phyloP scores from a whole-genome alignment of 2,113 vertebrate genomes.

The Pavo muticus region DNA sequence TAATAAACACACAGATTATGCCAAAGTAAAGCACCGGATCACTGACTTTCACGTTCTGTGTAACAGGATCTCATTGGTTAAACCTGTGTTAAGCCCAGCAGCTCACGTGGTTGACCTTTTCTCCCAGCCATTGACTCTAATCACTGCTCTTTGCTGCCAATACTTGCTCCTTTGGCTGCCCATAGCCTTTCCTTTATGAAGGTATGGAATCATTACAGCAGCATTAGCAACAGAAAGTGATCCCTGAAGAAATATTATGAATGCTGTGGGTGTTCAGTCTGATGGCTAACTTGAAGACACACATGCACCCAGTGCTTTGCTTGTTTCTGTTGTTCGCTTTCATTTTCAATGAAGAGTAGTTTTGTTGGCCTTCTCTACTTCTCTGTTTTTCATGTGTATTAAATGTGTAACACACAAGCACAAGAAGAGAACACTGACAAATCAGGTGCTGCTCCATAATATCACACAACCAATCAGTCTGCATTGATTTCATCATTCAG shows the following conservation, averaged over 20 bases:
- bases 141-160: background rate
- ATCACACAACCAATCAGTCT: background rate
- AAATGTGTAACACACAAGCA: background rate
- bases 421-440: background rate
- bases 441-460: background rate
- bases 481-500: background rate
- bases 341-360: background rate
- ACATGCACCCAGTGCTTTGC: rapidly evolving
- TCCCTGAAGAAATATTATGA: background rate
- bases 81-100: background rate
- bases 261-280: background rate
- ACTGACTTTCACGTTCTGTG: background rate
- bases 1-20: background rate
- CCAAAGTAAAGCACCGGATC: background rate
- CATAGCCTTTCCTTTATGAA: background rate
- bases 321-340: background rate
- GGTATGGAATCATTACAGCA: background rate
- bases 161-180: background rate
- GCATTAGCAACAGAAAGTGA: background rate
- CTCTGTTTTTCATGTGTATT: background rate
- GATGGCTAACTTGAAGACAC: background rate
- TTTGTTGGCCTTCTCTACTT: background rate
- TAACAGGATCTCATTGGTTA: background rate
- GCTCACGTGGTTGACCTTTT: background rate
- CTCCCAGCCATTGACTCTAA: background rate